phyloP scores from a whole-genome alignment of 2,797 vertebrate genomes.

The Neolamprologus multifasciatus region DNA sequence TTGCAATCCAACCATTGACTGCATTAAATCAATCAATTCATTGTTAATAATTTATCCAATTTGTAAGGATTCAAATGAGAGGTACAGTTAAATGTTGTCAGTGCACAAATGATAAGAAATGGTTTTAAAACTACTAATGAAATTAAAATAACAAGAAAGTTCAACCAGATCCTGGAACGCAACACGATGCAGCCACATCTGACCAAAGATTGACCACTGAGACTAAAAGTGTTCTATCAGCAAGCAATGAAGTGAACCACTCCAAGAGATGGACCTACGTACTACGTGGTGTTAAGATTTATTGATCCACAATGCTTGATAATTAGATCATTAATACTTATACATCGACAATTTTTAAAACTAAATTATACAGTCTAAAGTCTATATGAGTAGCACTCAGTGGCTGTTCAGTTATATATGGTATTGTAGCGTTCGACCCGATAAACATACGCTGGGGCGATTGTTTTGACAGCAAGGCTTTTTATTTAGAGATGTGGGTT shows the following conservation, averaged over 20 bases:
- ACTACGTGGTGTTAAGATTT: not conserved
- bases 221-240: not conserved
- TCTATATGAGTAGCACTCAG: not conserved
- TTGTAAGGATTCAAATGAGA: not conserved
- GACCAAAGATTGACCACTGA: not conserved
- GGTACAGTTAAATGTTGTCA: not conserved
- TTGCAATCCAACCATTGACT: not conserved
- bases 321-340: not conserved
- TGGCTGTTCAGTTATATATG: not conserved
- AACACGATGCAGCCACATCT: not conserved
- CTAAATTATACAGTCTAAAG: not conserved
- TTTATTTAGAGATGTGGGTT: too few relatives aligned
- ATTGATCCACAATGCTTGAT: fast-evolving
- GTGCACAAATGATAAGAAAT: not conserved
- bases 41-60: not conserved
- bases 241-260: not conserved
- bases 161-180: not conserved
- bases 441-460: too few relatives aligned
- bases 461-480: too few relatives aligned
- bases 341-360: not conserved
- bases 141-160: not conserved
- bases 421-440: too few relatives aligned
- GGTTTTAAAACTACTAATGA: not conserved
- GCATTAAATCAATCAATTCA: not conserved
- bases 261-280: not conserved